A percentile compares a stretch with the other conserved stretches of the same genome.
phyloP scores from a whole-genome alignment of 2,797 vertebrate genomes.

The Gymnoscopelus braueri region DNA sequence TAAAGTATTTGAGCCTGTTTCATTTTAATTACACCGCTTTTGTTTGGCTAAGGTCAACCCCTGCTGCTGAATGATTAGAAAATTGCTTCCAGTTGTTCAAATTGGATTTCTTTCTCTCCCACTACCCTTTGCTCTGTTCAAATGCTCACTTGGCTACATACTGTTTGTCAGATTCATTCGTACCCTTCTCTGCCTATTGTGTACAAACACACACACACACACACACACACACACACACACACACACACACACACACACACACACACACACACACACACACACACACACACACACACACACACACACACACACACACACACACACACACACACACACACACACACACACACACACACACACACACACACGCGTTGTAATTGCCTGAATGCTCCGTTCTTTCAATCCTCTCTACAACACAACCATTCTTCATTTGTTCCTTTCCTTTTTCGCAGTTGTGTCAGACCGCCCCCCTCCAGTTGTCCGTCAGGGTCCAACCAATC shows the following conservation, averaged over 20 bases:
- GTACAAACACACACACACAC: constrained; percentile 36
- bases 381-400: constrained; percentile 26
- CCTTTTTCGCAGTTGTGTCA: constrained; percentile 85
- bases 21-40: constrained; percentile 86
- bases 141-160: constrained; percentile 43
- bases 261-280: not conserved
- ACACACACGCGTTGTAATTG: constrained; percentile 37
- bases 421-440: constrained; percentile 15
- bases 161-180: constrained; percentile 53
- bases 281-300: too few relatives aligned
- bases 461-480: constrained; percentile 97
- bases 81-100: constrained; percentile 91
- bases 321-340: not conserved
- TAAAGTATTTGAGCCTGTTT: constrained; percentile 59
- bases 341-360: too few relatives aligned
- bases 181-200: constrained; percentile 38
- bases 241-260: not conserved
- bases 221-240: not conserved
- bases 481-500: constrained; percentile 94
- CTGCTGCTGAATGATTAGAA: constrained; percentile 89
- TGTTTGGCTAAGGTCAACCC: constrained; percentile 84
- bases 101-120: constrained; percentile 78
- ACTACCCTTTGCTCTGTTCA: constrained; percentile 42
- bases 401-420: constrained; percentile 21
- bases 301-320: not conserved